Evolutionary conservation across 2,113 vertebrate species (phyloP), one percentile per base, ranked within the genome.

Genomic region (Periophthalmodon schlosseri): DNA sequence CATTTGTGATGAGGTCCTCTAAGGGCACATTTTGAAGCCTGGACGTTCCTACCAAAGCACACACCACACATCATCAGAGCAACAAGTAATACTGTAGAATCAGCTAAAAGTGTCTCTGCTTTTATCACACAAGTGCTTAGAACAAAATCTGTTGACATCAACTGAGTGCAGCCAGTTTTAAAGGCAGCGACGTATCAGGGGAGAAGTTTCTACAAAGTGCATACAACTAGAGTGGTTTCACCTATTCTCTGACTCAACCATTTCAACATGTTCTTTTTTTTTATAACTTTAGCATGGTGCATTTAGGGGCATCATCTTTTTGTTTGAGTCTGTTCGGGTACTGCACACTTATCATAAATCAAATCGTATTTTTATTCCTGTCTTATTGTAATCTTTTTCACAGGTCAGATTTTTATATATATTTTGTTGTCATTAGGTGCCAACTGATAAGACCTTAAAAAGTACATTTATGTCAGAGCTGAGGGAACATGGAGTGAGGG

Each of bases 71-170:
- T 34, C 46, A 73, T 2, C n/a, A 49, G 67, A 14, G 60, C 28
- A 18, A 34, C 60, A 18, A 34, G 33, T n/a, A 9, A 73, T 65
- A 58, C 4, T 10, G 44, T 21, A 18, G 50, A 20, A 58, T 77
- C n/a, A 65, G 65, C 76, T 60, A 58, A 77, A 81, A 34, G 21
- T 21, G 8, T 34, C 58, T 52, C 58, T 16, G 56, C 70, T 7
- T 82, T 84, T 18, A 63, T 64, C 70, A 76, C 77, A 63, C 2
- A 77, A 81, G 71, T 44, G 36, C 67, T 74, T 60, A 44, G 39
- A 67, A 58, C 39, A 66, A 75, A 70, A 76, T 78, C 74, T 52
- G 52, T 78, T 79, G 68, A 69, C 68, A 44, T 82, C 72, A 68
- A 69, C 50, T 36, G 61, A 72, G 5, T 0, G 34, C 54, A 3